Conservation (phyloP, 2,888 invertebrate species). For the Tinea trinotella region DNA sequence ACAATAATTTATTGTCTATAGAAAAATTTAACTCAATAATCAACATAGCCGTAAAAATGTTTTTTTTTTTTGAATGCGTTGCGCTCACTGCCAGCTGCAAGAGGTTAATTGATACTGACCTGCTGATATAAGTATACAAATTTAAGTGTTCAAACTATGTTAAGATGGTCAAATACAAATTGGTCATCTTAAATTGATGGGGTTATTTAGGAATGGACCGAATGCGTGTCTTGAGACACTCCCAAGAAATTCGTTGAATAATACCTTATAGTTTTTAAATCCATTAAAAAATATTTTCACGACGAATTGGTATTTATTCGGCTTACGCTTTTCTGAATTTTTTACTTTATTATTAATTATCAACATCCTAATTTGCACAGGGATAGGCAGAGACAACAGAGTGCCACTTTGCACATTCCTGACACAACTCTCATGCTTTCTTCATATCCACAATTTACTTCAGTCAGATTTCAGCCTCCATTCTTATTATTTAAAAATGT, state of each 20-base stretch:
- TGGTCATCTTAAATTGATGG: background rate
- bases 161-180: background rate
- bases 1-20: background rate
- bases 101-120: constrained; percentile 7
- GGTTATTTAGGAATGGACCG: background rate
- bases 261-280: no score
- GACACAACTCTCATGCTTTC: no score
- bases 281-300: no score
- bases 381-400: no score
- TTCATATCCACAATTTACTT: no score
- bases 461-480: no score
- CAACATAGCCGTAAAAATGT: background rate
- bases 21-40: background rate
- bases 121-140: background rate
- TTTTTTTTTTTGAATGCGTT: constrained; percentile 7
- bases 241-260: background rate
- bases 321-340: no score
- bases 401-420: no score
- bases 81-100: constrained; percentile 9
- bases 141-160: background rate
- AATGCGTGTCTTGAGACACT: background rate
- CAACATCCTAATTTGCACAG: no score
- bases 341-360: no score
- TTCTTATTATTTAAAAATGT: no score
- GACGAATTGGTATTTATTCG: no score